Conservation (phyloP, 2,888 invertebrate species). For the Anthophora plumipes region DNA sequence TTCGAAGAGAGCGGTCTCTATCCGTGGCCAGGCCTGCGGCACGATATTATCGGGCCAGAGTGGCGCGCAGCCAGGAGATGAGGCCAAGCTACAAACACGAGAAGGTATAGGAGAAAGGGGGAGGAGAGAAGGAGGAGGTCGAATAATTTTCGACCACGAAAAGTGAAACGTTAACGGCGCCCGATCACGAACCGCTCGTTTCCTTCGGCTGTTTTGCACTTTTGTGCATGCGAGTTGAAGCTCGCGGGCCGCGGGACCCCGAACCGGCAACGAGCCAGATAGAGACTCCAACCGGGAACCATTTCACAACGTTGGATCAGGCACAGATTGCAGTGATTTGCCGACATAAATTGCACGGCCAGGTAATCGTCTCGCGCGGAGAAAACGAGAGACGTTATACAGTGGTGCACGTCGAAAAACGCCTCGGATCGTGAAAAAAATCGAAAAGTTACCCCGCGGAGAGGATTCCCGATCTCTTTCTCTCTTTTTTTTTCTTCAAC, state of each 20-base stretch:
- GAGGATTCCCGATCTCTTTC: neutral
- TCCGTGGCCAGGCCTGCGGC: constrained; percentile 58
- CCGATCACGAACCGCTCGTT: constrained; percentile 74
- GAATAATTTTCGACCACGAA: constrained; percentile 75
- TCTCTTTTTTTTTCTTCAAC: neutral
- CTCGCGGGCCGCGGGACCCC: constrained; percentile 27
- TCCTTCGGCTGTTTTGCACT: constrained; percentile 73
- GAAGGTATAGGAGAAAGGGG: neutral
- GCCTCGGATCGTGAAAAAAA: constrained; percentile 57
- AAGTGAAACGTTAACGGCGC: constrained; percentile 75
- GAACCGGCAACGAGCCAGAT: constrained; percentile 14
- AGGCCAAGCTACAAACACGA: neutral
- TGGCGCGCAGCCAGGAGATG: neutral
- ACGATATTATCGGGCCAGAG: constrained; percentile 64
- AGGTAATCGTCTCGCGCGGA: constrained; percentile 65
- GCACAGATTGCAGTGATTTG: constrained; percentile 74
- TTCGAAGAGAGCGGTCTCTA: constrained; percentile 65
- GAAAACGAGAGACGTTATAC: constrained; percentile 64
- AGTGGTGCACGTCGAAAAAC: constrained; percentile 54
- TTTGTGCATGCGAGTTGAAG: constrained; percentile 71
- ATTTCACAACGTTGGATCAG: constrained; percentile 72
- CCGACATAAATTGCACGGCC: constrained; percentile 72
- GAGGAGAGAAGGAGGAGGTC: constrained; percentile 16
- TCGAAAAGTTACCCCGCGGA: neutral
- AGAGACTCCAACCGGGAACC: constrained; percentile 29